Evolutionary conservation across 2,888 invertebrate genomes (phyloP), one percentile per base, ranked within the genome.

Genomic region (Drosophila greeni): DNA sequence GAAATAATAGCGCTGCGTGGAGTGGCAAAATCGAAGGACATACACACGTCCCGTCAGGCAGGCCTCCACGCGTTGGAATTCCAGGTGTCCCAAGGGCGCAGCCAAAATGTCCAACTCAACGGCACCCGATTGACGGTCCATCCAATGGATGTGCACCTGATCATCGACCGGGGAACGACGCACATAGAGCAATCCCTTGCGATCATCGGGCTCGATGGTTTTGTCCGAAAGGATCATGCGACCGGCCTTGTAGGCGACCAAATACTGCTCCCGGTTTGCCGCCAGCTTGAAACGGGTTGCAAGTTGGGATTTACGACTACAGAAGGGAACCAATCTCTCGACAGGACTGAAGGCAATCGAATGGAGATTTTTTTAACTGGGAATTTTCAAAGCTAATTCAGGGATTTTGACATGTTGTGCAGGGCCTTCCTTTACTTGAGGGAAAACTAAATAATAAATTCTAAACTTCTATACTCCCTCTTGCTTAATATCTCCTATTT

Each of bases 111-210:
- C 99, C 90, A 99, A 97, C 89, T 99, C 98, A 18, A 86, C 73
- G 70, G 93, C 92, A 31, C 96, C 95, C 42, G 94, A 92, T 20
- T 94, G 93, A 23, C 99, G 93, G 89, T 99, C 99, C 90, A 97
- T 98, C 99, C 99, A 99, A 88, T 98, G 98, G 87, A 99, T 98
- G 90, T 99, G 99, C 94, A 99, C 7, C 14, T 51, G 96, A 62
- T 98, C 89, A 1, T 96, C 95, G 88, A 97, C 97, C 77, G 97
- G 97, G 52, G 97, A 95, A 88, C 98, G 98, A 87, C 96, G 95
- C 34, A 99, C 92, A 87, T 96, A 99, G n/a, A 99, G 91, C 29
- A 95, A 90, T 4, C 99, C 99, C 90, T 98, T 98, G 82, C 98
- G 93, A 74, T 95, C 95, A 87, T 98, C 98, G 4, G 98, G 96